Evolutionary conservation across 2,113 vertebrate species (phyloP).

Genomic region (Acrocephalus kingi): DNA sequence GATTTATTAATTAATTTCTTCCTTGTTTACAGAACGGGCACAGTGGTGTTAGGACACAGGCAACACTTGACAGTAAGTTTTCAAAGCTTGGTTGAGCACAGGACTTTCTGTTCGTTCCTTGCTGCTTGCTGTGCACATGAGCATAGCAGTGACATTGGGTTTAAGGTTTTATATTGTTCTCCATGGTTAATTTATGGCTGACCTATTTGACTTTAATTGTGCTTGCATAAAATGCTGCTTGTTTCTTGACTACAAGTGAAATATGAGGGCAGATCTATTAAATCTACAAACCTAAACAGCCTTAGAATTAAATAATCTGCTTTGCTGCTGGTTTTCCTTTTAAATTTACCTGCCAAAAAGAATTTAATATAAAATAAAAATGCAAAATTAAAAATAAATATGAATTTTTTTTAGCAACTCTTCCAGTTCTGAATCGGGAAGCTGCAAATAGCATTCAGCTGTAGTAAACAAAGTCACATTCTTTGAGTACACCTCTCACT

Average conservation of each 20-base stretch:
- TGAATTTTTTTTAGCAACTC: background rate
- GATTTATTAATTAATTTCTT: background rate
- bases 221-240: background rate
- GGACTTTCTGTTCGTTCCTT: background rate
- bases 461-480: background rate
- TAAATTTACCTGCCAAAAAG: background rate
- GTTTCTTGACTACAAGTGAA: background rate
- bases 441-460: background rate
- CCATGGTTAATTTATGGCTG: background rate
- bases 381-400: background rate
- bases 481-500: background rate
- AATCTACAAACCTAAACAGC: background rate
- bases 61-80: slow-evolving; percentile 88
- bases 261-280: background rate
- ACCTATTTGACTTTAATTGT: background rate
- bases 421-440: background rate
- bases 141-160: background rate
- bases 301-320: background rate
- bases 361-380: background rate
- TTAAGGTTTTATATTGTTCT: background rate
- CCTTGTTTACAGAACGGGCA: slow-evolving; percentile 85
- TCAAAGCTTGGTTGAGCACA: background rate
- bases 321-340: background rate
- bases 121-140: background rate
- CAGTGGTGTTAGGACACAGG: slow-evolving; percentile 81